A percentile compares a stretch with the other conserved stretches of the same genome.
These are phyloP conservation scores for Oreochromis mossambicus DNA, from an alignment of 2,797 vertebrate genomes.

Conservation along the genomic window DNA sequence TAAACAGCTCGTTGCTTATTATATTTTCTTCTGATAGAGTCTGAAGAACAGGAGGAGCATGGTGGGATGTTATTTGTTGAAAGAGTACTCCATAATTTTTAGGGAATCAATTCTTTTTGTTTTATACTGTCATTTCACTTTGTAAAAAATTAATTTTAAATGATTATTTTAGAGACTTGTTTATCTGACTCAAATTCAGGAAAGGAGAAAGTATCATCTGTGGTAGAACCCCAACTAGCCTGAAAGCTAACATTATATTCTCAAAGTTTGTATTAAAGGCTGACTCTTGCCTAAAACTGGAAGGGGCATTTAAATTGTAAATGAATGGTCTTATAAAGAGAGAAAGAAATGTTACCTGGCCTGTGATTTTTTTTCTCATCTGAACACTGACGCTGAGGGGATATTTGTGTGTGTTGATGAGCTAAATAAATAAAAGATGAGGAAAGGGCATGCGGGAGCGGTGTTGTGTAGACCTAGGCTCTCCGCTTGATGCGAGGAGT, in stretches of 20 bases:
- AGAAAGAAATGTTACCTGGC: background rate
- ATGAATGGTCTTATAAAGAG: background rate
- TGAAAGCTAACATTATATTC: background rate
- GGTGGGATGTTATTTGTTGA: fast-evolving
- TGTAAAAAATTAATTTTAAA: background rate
- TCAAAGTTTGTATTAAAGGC: background rate
- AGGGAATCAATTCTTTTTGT: background rate
- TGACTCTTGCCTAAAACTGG: background rate
- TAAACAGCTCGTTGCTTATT: background rate
- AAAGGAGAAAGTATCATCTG: background rate
- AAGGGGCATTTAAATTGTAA: slow-evolving; percentile 6
- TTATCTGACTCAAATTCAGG: background rate
- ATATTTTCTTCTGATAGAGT: fast-evolving
- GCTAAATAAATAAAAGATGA: slow-evolving; percentile 57
- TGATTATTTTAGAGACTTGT: background rate
- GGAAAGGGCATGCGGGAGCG: background rate
- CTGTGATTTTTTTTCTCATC: background rate
- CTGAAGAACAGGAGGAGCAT: background rate
- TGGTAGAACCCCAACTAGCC: background rate
- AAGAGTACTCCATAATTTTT: background rate
- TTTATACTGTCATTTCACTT: background rate
- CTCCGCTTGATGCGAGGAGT: slow-evolving; percentile 39
- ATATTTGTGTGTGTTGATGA: slow-evolving; percentile 23
- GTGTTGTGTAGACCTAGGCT: slow-evolving; percentile 29
- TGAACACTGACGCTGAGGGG: background rate